These are phyloP conservation scores for Ctenosaura bakeri DNA, from an alignment of 2,797 vertebrate species.

Conservation along the genomic window DNA sequence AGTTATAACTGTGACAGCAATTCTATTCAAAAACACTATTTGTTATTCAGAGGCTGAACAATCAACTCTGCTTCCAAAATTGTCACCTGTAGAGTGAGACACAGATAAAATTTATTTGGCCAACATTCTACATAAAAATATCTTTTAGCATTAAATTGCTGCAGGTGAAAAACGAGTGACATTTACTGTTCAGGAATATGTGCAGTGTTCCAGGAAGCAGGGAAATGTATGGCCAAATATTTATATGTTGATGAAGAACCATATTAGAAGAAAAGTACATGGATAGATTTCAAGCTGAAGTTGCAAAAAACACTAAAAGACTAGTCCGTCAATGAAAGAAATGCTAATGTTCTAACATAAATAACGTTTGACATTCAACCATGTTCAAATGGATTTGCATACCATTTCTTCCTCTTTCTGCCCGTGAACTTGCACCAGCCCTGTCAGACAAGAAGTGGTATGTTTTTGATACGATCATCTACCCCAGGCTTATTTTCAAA, in stretches of 20 bases:
- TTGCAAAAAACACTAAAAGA: slow-evolving; percentile 3
- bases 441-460: not conserved
- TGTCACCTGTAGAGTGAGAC: not conserved
- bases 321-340: not conserved
- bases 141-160: slow-evolving; percentile 13
- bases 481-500: not conserved
- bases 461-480: not conserved
- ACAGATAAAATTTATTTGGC: not conserved
- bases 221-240: not conserved
- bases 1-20: not conserved
- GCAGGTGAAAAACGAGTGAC: slow-evolving; percentile 1
- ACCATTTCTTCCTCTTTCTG: not conserved
- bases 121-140: not conserved
- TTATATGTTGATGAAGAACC: not conserved
- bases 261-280: not conserved
- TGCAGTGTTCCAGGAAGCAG: not conserved
- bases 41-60: slow-evolving; percentile 32
- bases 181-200: slow-evolving; percentile 21
- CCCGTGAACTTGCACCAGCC: not conserved
- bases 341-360: slow-evolving; percentile 1
- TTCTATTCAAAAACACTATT: not conserved
- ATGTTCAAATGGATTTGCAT: not conserved
- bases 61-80: not conserved
- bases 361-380: not conserved
- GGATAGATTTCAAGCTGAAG: slow-evolving; percentile 6